Evolutionary conservation across 2,797 vertebrate genomes (phyloP).

Genomic region (Coluber constrictor): DNA sequence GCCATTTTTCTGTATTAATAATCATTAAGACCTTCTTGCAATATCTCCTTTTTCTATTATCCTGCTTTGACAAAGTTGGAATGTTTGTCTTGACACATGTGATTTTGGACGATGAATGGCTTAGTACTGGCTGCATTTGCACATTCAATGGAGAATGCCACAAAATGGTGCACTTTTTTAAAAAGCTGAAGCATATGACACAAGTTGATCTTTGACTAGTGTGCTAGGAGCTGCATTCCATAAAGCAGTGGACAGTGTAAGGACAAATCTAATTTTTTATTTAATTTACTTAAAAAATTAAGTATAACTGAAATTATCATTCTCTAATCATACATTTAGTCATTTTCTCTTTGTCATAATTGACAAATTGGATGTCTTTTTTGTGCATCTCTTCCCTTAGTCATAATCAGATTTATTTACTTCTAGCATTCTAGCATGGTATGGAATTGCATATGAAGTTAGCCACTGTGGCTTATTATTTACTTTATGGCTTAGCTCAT

Average conservation of each 20-base stretch:
- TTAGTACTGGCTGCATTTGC: not conserved
- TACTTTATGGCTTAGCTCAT: not conserved
- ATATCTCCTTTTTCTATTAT: not conserved
- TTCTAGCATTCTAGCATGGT: not conserved
- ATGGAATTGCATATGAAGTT: not conserved
- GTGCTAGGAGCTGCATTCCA: not conserved
- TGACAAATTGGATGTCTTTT: not conserved
- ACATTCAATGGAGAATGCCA: not conserved
- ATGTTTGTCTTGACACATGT: not conserved
- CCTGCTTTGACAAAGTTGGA: not conserved
- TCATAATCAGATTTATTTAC: not conserved
- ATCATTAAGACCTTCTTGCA: not conserved
- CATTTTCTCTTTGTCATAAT: not conserved
- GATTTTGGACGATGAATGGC: not conserved
- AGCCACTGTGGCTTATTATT: not conserved
- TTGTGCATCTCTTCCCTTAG: not conserved
- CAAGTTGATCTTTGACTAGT: not conserved
- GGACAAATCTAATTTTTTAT: not conserved
- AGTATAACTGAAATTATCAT: not conserved
- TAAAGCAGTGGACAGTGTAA: not conserved
- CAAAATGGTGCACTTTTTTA: not conserved
- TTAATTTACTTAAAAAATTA: not conserved
- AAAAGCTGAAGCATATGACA: not conserved
- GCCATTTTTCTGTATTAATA: not conserved
- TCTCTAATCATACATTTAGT: not conserved